Base-by-base conservation (phyloP, 30 jellyfish, hydroid and myxozoan genomes). In the Aurelia coerulea region DNA sequence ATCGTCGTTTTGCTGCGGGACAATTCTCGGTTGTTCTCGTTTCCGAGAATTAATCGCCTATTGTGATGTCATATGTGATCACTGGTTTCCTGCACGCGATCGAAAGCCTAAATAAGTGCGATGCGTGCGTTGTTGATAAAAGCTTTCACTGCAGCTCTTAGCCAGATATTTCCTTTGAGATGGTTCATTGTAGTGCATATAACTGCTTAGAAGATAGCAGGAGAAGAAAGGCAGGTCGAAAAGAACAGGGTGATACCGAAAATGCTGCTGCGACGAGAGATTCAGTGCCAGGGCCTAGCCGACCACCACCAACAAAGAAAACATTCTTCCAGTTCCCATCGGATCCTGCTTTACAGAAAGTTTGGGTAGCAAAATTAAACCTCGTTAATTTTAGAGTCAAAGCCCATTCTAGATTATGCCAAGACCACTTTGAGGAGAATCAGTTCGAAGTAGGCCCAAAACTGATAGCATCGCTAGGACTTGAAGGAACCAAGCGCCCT, bases 401-500 rank as follows among this genome's bases (percentile, higher is more conserved):
- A 64, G 49, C 74, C 35, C 74, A 64, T 64, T 64, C 74, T 5
- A 64, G 74, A 41, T 41, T 64, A 41, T 64, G 74, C 35, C 74
- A 64, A 64, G 74, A 64, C 74, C 74, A 64, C 35, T 64, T 64
- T 41, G 74, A 64, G 35, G 74, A 64, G 74, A 64, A 64, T 64
- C 74, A 64, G 35, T 64, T 64, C 15, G 74, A 64, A 64, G 74
- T 11, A 41, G 74, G 74, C 32, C 29, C 29, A 23, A 23, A 23
- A 23, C 29, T 23, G 29, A 23, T 23, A 23, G 29, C 29, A 23
- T 23, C 29, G 29, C 29, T 23, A 23, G 29, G 29, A 23, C 29
- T 23, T 23, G 29, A 23, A 23, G 29, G 29, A 23, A 23, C 29
- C 29, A 23, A 23, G 29, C 29, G 29, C 29, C 29, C 29, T 23